Base-by-base conservation (phyloP, 2,797 vertebrate species). In the Borostomias antarcticus region DNA sequence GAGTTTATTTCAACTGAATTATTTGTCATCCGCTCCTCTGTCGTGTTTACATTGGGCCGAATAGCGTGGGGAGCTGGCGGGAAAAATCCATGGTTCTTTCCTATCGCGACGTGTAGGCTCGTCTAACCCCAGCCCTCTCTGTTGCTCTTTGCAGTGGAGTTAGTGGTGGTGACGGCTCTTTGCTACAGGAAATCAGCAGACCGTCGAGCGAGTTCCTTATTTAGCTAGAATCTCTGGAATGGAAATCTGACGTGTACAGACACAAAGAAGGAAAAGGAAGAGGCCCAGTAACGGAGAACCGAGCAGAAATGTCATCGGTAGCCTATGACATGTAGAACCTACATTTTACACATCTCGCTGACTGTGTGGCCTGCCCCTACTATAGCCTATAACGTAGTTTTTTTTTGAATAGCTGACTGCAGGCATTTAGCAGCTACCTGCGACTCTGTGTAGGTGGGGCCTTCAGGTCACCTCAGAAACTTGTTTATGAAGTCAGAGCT, bases 371-470 rank as follows among this genome's bases (percentile, higher is more conserved):
- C n/a, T n/a, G n/a, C n/a, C n/a, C n/a, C n/a, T n/a, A n/a, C n/a
- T n/a, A n/a, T n/a, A n/a, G n/a, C n/a, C n/a, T n/a, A n/a, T n/a
- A 45, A 15, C 13, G 17, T 45, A 2, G 23, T 28, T 58, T 64
- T 68, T 43, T 62, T 17, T 3, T 45, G 40, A 15, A n/a, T 45
- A 17, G 40, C 40, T 17, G 40, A 5, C 13, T 2, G 65, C 59
- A 80, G 76, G 65, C 66, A 78, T 88, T 83, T 81, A 73, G 79
- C 84, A 77, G 47, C 47, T 61, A 32, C 69, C 64, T 66, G 83
- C 66, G 75, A 83, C 75, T 83, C 33, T 5, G 5, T 35, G 6
- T 11, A 15, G 5, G 0, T 43, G 13, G 13, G 4, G 40, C n/a
- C n/a, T n/a, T n/a, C n/a, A 45, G 40, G 4, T 17, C n/a, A 45